A percentile compares a stretch with the other conserved stretches of the same genome.
These are phyloP conservation scores for Melospiza melodia DNA, from an alignment of 2,113 vertebrate genomes.

Conservation along the genomic window DNA sequence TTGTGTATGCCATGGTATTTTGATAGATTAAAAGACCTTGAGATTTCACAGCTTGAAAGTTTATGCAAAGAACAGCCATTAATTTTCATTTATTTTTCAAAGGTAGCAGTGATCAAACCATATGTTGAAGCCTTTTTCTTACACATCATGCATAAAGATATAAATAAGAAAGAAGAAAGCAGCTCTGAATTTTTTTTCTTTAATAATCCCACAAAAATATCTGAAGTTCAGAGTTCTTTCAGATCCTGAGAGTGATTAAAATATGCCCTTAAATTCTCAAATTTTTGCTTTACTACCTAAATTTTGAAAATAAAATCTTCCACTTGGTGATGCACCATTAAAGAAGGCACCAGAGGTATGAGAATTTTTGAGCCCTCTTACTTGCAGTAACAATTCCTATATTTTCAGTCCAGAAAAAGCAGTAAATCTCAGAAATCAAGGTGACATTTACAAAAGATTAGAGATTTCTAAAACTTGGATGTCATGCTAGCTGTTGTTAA, in stretches of 20 bases:
- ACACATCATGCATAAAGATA: not conserved
- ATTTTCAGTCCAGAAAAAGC: not conserved
- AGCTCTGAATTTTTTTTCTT: not conserved
- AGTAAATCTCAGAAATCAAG: not conserved
- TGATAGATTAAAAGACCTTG: not conserved
- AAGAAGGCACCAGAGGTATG: not conserved
- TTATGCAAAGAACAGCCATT: not conserved
- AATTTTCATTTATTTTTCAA: not conserved
- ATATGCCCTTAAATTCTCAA: not conserved
- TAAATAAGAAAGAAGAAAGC: not conserved
- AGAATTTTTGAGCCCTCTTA: not conserved
- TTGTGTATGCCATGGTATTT: not conserved
- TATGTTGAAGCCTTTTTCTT: not conserved
- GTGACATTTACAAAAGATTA: not conserved
- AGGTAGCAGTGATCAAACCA: not conserved
- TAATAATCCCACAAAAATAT: not conserved
- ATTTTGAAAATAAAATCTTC: not conserved
- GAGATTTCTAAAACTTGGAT: not conserved
- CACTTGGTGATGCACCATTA: not conserved
- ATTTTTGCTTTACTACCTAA: not conserved
- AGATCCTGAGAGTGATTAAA: not conserved
- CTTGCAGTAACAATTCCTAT: not conserved
- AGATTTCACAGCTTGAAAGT: not conserved
- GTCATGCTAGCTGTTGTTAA: not conserved
- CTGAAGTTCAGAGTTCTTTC: not conserved